phyloP scores from a whole-genome alignment of 2,888 invertebrate species.

The Drosophila nigricruria region DNA sequence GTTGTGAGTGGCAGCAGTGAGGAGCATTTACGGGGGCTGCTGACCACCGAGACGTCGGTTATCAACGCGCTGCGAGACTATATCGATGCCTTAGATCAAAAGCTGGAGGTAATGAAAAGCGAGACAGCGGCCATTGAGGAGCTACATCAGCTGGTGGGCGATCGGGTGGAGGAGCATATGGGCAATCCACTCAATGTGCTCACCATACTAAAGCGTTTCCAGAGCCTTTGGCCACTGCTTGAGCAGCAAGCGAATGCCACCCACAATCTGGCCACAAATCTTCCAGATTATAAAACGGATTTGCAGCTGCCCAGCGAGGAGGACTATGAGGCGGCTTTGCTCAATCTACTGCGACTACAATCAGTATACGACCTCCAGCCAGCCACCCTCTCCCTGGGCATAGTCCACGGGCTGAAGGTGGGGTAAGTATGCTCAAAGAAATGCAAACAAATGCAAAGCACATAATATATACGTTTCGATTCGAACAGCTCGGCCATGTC shows the following conservation, averaged over 20 bases:
- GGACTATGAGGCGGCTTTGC: slow-evolving; percentile 75
- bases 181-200: slow-evolving; percentile 97
- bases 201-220: slow-evolving; percentile 94
- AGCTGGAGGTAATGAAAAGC: slow-evolving; percentile 66
- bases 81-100: slow-evolving; percentile 64
- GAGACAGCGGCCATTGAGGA: slow-evolving; percentile 64
- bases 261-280: slow-evolving; percentile 27
- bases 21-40: slow-evolving; percentile 59
- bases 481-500: slow-evolving; percentile 76
- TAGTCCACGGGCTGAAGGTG: slow-evolving; percentile 84
- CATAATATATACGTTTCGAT: slow-evolving; percentile 23
- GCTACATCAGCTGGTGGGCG: slow-evolving; percentile 65
- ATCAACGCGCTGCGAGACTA: slow-evolving; percentile 74
- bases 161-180: slow-evolving; percentile 83
- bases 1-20: slow-evolving; percentile 25
- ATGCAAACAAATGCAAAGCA: slow-evolving; percentile 31
- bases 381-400: slow-evolving; percentile 86
- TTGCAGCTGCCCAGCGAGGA: slow-evolving; percentile 73
- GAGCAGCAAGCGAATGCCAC: slow-evolving; percentile 86
- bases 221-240: slow-evolving; percentile 91
- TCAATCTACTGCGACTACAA: slow-evolving; percentile 86
- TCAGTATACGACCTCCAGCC: slow-evolving; percentile 88
- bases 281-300: slow-evolving; percentile 20
- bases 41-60: slow-evolving; percentile 73
- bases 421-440: slow-evolving; percentile 57